Evolutionary conservation across 2,113 vertebrate genomes (phyloP), one percentile per base, ranked within the genome.

Genomic region (Oreotragus oreotragus): DNA sequence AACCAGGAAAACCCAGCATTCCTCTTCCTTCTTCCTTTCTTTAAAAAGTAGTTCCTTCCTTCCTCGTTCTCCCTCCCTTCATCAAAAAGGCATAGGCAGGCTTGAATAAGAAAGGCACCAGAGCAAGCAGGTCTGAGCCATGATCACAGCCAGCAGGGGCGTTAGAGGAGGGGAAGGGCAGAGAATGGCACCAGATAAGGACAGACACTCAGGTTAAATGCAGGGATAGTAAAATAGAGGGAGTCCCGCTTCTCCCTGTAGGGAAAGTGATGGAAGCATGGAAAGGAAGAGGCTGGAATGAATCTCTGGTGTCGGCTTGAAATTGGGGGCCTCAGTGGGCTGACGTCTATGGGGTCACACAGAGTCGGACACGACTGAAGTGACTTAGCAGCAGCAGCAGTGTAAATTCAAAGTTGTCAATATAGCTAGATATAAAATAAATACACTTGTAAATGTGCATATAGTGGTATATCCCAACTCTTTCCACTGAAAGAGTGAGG

Each of bases 121-220:
- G n/a, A 30, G 13, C 16, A 66, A 36, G 64, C 19, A 25, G 21
- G n/a, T 2, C 47, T n/a, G 21, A 88, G 15, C 11, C 23, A 1
- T 5, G 0, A 19, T 5, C 43, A 11, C 25, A 17, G 43, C 43
- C 83, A 87, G 33, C 17, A 43, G 36, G 43, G 4, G 43, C 2
- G 0, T 10, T 19, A 3, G 12, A 2, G 33, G 16, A 36, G 25
- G 1, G 7, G 45, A 23, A 30, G 47, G 16, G n/a, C 23, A 39
- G 28, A 9, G 23, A 60, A 53, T 9, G 45, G 21, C 33, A 21
- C 28, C 33, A 28, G 11, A 58, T 21, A 57, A 13, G 66, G 14
- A 47, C 11, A 83, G 39, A 45, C 4, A 19, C 23, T 43, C 33
- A n/a, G 30, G 39, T 49, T 80, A 93, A 60, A 88, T 36, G 28